Conservation (phyloP, 2,888 invertebrate species). For the Drosophila austrosaltans region DNA sequence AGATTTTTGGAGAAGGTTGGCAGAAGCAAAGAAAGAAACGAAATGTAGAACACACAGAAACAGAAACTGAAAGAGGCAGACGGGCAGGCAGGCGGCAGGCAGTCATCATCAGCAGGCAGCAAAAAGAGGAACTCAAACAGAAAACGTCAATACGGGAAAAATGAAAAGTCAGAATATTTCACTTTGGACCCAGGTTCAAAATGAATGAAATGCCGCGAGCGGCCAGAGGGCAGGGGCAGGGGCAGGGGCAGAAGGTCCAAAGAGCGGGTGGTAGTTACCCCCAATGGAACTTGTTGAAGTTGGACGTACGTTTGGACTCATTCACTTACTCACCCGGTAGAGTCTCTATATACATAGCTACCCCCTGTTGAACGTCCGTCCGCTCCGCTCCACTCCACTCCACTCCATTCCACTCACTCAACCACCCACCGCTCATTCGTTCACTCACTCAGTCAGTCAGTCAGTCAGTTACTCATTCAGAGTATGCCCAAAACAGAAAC, state of each 20-base stretch:
- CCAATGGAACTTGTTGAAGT: constrained; percentile 63
- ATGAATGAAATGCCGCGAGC: constrained; percentile 38
- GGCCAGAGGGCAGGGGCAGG: constrained; percentile 23
- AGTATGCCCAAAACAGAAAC: constrained; percentile 63
- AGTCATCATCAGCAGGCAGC: neutral
- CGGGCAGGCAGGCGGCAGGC: too few relatives aligned
- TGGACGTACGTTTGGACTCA: constrained; percentile 40
- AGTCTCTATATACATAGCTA: constrained; percentile 1
- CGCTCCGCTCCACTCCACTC: neutral
- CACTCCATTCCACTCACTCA: constrained; percentile 17
- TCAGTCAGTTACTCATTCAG: constrained; percentile 51
- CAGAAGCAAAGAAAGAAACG: constrained; percentile 58
- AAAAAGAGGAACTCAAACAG: constrained; percentile 6
- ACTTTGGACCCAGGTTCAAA: constrained; percentile 44
- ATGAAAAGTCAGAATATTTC: constrained; percentile 58
- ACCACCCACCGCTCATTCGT: neutral
- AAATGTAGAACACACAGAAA: constrained; percentile 62
- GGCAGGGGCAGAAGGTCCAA: neutral
- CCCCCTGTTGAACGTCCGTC: constrained; percentile 14
- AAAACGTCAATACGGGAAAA: constrained; percentile 52
- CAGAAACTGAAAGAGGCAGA: neutral
- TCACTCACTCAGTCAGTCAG: constrained; percentile 46
- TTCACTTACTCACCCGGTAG: constrained; percentile 19
- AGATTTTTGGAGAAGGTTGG: neutral
- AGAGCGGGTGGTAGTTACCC: neutral